phyloP scores from a whole-genome alignment of 2,797 vertebrate genomes.

The Sarcoramphus papa region DNA sequence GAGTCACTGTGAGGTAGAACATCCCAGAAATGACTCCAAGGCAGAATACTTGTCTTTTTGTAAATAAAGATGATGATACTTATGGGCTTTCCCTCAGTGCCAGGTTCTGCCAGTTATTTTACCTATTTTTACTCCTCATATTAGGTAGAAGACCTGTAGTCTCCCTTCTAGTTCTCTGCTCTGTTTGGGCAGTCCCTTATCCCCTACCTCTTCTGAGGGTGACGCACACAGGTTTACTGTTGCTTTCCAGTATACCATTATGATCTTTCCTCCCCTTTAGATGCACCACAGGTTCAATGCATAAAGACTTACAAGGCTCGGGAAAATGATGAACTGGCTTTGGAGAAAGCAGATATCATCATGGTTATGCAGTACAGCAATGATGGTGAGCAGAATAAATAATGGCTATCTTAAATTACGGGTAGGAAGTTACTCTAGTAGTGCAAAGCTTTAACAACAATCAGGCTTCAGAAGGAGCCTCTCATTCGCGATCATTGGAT shows the following conservation, averaged over 20 bases:
- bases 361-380: slow-evolving; percentile 86
- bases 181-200: not conserved
- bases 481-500: not conserved
- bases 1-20: not conserved
- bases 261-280: slow-evolving; percentile 65
- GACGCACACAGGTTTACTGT: not conserved
- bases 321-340: slow-evolving; percentile 89
- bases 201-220: not conserved
- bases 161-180: not conserved
- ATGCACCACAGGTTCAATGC: slow-evolving; percentile 86
- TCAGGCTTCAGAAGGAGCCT: not conserved
- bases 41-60: not conserved
- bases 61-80: not conserved
- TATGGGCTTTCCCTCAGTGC: not conserved
- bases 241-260: not conserved
- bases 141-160: not conserved
- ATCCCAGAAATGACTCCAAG: not conserved
- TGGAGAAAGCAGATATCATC: slow-evolving; percentile 94
- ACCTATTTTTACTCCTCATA: not conserved
- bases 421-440: not conserved
- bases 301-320: slow-evolving; percentile 85
- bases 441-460: not conserved
- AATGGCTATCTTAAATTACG: not conserved
- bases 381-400: slow-evolving; percentile 80
- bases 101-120: not conserved